Percentiles rank a stretch among this genome's conserved stretches.
Conservation (phyloP, 2,797 vertebrate species). For the Pseudopleuronectes americanus region DNA sequence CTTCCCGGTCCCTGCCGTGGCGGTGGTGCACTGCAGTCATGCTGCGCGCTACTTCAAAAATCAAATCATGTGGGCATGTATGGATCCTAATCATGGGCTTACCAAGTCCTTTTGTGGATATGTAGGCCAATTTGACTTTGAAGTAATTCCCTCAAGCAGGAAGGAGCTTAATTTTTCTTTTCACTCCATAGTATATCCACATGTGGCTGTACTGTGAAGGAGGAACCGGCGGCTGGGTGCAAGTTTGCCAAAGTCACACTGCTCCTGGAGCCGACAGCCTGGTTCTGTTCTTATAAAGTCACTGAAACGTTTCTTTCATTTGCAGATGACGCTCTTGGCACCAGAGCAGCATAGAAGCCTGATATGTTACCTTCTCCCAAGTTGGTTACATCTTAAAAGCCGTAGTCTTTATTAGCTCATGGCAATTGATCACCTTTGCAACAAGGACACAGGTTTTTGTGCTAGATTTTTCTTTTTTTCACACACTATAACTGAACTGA, state of each 20-base stretch:
- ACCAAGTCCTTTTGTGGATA: constrained; percentile 49
- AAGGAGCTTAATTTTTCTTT: neutral
- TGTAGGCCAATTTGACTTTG: constrained; percentile 67
- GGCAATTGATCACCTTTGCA: constrained; percentile 43
- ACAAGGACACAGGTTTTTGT: constrained; percentile 38
- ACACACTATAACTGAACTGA: constrained; percentile 19
- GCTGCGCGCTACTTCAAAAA: constrained; percentile 32
- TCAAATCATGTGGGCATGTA: constrained; percentile 13
- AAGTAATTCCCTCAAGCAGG: constrained; percentile 61
- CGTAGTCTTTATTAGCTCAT: constrained; percentile 22
- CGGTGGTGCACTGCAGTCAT: constrained; percentile 23
- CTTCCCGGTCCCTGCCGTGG: constrained; percentile 21
- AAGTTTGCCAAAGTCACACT: constrained; percentile 18
- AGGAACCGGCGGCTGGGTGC: constrained; percentile 25
- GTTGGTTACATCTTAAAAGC: constrained; percentile 37
- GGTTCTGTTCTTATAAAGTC: constrained; percentile 38
- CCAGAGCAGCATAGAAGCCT: constrained; percentile 29
- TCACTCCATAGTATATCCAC: constrained; percentile 41
- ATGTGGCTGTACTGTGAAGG: constrained; percentile 39
- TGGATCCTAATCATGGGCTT: constrained; percentile 27
- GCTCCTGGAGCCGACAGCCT: constrained; percentile 19
- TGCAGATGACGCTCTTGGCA: constrained; percentile 29
- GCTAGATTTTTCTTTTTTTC: constrained; percentile 12
- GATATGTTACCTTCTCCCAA: constrained; percentile 17
- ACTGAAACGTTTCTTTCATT: constrained; percentile 48